These are phyloP conservation scores for Latrodectus hesperus DNA, from an alignment of 2,888 invertebrate species.

Conservation along the genomic window DNA sequence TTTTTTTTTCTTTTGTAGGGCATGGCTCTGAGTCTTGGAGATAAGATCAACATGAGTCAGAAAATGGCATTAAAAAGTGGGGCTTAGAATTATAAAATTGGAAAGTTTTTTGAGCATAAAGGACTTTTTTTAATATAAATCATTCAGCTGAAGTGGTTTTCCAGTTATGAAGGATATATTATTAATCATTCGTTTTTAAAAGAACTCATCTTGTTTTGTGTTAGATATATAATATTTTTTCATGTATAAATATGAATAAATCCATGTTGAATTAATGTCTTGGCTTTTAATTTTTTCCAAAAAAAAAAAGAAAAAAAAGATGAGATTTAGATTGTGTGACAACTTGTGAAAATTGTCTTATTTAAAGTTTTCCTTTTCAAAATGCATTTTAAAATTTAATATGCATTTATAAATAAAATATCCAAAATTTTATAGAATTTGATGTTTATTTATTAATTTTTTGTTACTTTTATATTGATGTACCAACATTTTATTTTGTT, in stretches of 20 bases:
- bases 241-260: constrained; percentile 39
- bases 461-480: no score
- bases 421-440: no score
- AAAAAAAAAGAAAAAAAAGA: no score
- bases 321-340: no score
- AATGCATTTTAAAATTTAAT: no score
- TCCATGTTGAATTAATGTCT: neutral
- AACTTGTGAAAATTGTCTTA: no score
- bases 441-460: no score
- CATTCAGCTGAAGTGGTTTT: constrained; percentile 11
- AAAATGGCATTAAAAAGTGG: constrained; percentile 77
- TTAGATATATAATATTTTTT: constrained; percentile 58
- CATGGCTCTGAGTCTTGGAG: constrained; percentile 98
- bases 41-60: constrained; percentile 96
- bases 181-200: constrained; percentile 35
- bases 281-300: neutral
- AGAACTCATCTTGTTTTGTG: constrained; percentile 22
- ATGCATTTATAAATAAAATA: no score
- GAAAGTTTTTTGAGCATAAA: constrained; percentile 3
- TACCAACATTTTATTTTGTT: no score
- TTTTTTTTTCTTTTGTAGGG: constrained; percentile 80
- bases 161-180: constrained; percentile 20
- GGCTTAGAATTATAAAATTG: constrained; percentile 42
- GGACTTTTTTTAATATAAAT: constrained; percentile 3
- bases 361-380: no score